phyloP scores from a whole-genome alignment of 2,113 vertebrate genomes.

The Agapornis roseicollis region DNA sequence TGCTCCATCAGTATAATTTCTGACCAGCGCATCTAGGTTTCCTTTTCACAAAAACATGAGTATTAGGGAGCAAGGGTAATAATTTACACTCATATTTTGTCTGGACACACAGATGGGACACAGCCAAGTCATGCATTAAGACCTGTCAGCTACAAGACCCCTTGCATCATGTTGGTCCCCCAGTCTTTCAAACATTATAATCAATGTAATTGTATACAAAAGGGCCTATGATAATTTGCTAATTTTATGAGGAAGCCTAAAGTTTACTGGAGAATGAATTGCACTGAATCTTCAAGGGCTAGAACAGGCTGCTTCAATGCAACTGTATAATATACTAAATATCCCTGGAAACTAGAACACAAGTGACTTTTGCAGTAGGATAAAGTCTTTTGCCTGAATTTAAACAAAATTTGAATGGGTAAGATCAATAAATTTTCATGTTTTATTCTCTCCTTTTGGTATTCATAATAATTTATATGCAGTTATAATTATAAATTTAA shows the following conservation, averaged over 20 bases:
- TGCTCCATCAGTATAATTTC: background rate
- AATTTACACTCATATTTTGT: background rate
- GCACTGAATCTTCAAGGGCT: background rate
- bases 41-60: background rate
- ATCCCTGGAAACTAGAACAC: background rate
- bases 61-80: background rate
- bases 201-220: background rate
- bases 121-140: background rate
- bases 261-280: background rate
- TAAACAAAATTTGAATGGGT: background rate
- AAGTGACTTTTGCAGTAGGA: background rate
- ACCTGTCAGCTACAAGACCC: background rate
- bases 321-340: background rate
- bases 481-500: background rate
- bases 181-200: background rate
- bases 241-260: background rate
- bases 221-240: background rate
- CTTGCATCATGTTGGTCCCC: rapidly evolving
- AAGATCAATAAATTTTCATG: background rate
- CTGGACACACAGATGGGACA: background rate
- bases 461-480: background rate
- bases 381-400: background rate
- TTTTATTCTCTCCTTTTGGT: background rate
- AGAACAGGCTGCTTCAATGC: background rate
- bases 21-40: background rate